These are phyloP conservation scores for Pardosa pseudoannulata DNA, from an alignment of 2,888 invertebrate genomes.

Conservation along the genomic window DNA sequence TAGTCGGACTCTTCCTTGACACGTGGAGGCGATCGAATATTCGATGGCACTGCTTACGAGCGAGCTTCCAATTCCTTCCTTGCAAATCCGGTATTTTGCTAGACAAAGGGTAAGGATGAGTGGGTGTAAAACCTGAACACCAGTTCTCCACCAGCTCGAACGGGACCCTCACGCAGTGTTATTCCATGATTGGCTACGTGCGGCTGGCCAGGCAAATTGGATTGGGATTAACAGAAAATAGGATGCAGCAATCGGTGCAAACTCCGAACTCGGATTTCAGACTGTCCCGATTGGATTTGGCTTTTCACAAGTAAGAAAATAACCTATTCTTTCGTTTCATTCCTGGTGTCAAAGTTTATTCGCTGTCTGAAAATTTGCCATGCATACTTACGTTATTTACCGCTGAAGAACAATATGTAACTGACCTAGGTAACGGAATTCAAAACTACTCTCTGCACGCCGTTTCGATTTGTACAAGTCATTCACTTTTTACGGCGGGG, in stretches of 20 bases:
- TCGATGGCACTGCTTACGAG: not conserved
- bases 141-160: conserved; percentile 12
- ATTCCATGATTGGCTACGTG: conserved; percentile 39
- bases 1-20: not conserved
- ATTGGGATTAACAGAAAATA: conserved; percentile 28
- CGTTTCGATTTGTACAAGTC: no score
- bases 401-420: no score
- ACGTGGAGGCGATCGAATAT: not conserved
- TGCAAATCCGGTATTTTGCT: conserved; percentile 30
- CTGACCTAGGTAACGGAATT: no score
- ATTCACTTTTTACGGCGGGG: no score
- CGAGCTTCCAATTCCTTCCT: not conserved
- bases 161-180: conserved; percentile 26
- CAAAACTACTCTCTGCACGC: no score
- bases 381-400: no score
- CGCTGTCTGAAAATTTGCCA: no score
- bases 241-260: not conserved
- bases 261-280: not conserved
- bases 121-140: conserved; percentile 27
- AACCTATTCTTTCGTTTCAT: no score
- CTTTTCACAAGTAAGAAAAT: no score
- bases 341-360: no score
- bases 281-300: not conserved
- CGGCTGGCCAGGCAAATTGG: conserved; percentile 35
- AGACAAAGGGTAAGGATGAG: conserved; percentile 24